phyloP scores from a whole-genome alignment of 2,797 vertebrate genomes.

The Eulemur mongoz region DNA sequence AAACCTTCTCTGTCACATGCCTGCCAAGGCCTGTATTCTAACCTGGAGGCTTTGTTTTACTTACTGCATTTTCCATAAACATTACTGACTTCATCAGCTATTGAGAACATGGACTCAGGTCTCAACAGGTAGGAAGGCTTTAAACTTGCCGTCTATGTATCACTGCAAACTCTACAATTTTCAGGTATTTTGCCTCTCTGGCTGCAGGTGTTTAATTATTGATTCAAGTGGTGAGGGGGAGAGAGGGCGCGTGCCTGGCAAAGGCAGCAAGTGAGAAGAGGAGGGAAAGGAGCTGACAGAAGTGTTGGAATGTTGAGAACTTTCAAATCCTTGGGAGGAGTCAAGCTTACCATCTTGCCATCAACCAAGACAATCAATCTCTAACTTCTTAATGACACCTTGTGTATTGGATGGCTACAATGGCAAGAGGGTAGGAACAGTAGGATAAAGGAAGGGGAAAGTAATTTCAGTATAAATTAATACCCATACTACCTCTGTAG shows the following conservation, averaged over 20 bases:
- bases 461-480: background rate
- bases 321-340: background rate
- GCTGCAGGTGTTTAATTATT: background rate
- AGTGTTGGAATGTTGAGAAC: background rate
- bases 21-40: conserved; percentile 55
- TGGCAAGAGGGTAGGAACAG: background rate
- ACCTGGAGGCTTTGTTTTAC: conserved; percentile 56
- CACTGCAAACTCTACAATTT: background rate
- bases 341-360: background rate
- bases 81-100: conserved; percentile 46
- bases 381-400: background rate
- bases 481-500: background rate
- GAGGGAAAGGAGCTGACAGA: background rate
- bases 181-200: background rate
- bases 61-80: conserved; percentile 29
- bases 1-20: conserved; percentile 22
- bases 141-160: conserved; percentile 39
- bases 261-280: background rate
- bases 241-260: background rate
- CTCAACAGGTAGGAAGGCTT: conserved; percentile 55
- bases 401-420: background rate
- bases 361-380: background rate
- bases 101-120: conserved; percentile 39
- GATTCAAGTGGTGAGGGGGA: background rate
- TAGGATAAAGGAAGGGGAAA: background rate